phyloP scores from a whole-genome alignment of 30 jellyfish, hydroid and myxozoan genomes.

The Catostylus mosaicus region DNA sequence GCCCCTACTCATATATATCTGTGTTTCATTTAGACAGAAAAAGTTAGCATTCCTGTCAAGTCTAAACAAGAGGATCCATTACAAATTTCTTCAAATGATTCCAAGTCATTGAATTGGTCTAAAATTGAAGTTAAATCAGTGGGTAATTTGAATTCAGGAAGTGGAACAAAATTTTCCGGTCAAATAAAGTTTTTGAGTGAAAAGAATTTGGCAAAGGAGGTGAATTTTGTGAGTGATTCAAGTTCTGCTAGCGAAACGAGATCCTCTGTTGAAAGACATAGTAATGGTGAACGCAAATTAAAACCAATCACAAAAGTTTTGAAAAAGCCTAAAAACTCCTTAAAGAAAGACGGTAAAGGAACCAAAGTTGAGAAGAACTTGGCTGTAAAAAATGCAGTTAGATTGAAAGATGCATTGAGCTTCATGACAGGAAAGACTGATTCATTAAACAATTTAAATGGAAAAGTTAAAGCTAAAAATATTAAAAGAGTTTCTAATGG shows the following conservation, averaged over 20 bases:
- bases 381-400: background rate
- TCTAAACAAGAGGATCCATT: too few relatives aligned
- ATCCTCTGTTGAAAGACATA: background rate
- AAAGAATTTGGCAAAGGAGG: background rate
- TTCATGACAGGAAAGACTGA: background rate
- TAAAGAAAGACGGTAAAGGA: background rate
- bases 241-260: background rate
- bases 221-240: background rate
- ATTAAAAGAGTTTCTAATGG: too few relatives aligned
- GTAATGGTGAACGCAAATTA: background rate
- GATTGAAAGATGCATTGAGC: background rate
- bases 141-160: background rate
- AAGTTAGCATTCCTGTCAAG: too few relatives aligned
- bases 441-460: background rate
- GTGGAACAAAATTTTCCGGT: background rate
- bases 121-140: too few relatives aligned
- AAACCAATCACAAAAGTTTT: constrained; percentile 23
- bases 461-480: too few relatives aligned
- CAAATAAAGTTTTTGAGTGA: background rate
- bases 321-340: background rate
- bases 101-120: too few relatives aligned
- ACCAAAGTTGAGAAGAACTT: background rate
- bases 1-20: too few relatives aligned
- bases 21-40: too few relatives aligned
- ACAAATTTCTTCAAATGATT: too few relatives aligned